Base-by-base conservation (phyloP, 2,113 vertebrate genomes). In the Chloropsis cyanopogon region DNA sequence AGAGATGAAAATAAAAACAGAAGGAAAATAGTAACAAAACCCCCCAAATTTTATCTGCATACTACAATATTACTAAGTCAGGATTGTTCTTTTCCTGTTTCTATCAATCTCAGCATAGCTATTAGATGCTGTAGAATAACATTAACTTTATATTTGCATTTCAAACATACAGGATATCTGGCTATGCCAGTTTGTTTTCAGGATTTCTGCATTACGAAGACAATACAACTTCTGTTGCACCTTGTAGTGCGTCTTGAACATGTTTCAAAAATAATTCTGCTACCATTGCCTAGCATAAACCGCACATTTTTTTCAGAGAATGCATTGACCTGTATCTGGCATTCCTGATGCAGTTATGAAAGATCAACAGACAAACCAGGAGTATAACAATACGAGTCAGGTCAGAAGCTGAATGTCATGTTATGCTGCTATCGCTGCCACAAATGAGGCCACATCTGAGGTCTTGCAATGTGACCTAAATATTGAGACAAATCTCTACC, bases 391-490 rank as follows among this genome's bases (percentile, higher is more conserved):
- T 5, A 35, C 41, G 53, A 92, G 23, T 63, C 65, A 26, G 61
- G 44, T 66, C 81, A 93, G 73, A 82, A 76, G 63, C 73, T 53
- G 25, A 47, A 65, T 89, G 61, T 13, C 16, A 33, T 2, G 18
- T 15, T 89, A 56, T 4, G 33, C 26, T 69, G 49, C 46, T 59
- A 24, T 15, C 0, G 0, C 50, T 65, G 91, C 76, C 53, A 82
- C 61, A 92, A 79, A 84, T 1, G 2, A 72, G 77, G 81, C 78
- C 70, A 92, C 84, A 89, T 92, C 41, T 90, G 69, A 97, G 65
- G 53, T 46, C 77, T 49, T 89, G 54, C 7, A 7, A 86, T 84
- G 86, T 93, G 96, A 95, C 93, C 89, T 86, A 94, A 91, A 94
- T 91, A 90, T 57, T 57, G 90, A 87, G 50, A 42, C 66, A 73